These are phyloP conservation scores for Aphodius granarius DNA, from an alignment of 2,888 invertebrate species.

Conservation along the genomic window DNA sequence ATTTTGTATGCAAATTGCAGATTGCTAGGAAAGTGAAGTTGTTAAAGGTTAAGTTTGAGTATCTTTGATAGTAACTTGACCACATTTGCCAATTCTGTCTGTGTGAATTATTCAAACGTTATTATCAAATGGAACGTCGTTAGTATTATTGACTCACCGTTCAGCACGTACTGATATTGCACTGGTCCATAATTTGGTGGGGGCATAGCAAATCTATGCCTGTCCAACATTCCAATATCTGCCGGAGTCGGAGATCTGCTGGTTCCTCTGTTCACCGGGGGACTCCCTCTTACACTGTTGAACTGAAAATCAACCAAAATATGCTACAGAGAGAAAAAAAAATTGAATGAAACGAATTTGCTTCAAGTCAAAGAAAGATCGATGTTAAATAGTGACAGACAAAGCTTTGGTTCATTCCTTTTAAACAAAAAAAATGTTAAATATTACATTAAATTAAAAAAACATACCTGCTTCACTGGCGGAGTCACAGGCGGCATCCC, in stretches of 20 bases:
- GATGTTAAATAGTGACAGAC: no score
- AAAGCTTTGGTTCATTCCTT: no score
- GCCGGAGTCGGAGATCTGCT: conserved; percentile 54
- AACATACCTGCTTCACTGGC: conserved; percentile 1
- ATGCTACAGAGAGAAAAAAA: conserved; percentile 24
- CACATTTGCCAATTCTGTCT: no score
- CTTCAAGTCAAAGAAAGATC: no score
- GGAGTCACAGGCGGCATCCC: not conserved
- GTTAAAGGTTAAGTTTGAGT: not conserved
- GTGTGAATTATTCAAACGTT: not conserved
- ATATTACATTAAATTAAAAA: conserved; percentile 12
- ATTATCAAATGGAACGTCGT: not conserved
- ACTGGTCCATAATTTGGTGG: conserved; percentile 32
- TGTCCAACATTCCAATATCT: conserved; percentile 45
- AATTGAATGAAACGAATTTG: no score
- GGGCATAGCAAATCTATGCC: conserved; percentile 45
- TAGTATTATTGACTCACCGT: no score
- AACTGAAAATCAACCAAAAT: conserved; percentile 34
- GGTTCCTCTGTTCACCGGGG: conserved; percentile 39
- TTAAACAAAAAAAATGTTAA: no score
- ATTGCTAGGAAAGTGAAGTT: no score
- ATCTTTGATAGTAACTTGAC: not conserved
- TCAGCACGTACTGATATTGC: not conserved
- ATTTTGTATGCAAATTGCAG: no score
- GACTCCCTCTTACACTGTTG: conserved; percentile 38